Base-by-base conservation (phyloP, 2,888 invertebrate genomes). In the Phrixothrix hirtus region DNA sequence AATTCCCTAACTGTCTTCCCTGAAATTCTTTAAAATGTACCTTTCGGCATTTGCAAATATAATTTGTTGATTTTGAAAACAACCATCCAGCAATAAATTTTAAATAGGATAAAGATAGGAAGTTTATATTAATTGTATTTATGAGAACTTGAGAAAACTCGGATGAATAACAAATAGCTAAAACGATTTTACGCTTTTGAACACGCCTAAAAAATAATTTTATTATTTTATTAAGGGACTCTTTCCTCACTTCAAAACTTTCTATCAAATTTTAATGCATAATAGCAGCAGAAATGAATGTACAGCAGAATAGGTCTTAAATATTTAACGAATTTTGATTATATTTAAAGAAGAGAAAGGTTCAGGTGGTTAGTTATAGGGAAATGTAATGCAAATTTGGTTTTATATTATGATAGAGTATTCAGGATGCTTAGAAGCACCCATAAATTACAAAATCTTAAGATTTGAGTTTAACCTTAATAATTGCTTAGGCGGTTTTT, bases 121-220 rank as follows among this genome's bases (percentile, higher is more conserved):
- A 46, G 37, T 46, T 37, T 46, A 47, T 46, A 52, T 52, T 52
- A 52, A 52, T 52, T 52, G 31, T 37, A 52, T 47, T 52, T 46
- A 52, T 52, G 41, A 31, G 17, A 41, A 41, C 52, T 52, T 31
- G 46, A 31, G 46, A 31, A 52, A 52, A 37, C 46, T 52, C 34
- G 31, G 36, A 53, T 48, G 53, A 53, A 48, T 43, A 48, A 44
- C 53, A 53, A 53, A 43, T 47, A 47, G 47, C 50, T 56, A 52
- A 56, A 48, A 49, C 52, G 52, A 56, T 56, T 56, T 56, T 48
- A 56, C 51, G 56, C 52, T 52, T 35, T 51, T 53, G 53, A 47
- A 45, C 56, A 43, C 50, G 52, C 44, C 52, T 51, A 45, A 56
- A 56, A 56, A 56, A 56, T 56, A 56, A 56, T 56, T 52, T 52